Conservation (phyloP, 2,113 vertebrate species). For the Tricholaema leucomelas region DNA sequence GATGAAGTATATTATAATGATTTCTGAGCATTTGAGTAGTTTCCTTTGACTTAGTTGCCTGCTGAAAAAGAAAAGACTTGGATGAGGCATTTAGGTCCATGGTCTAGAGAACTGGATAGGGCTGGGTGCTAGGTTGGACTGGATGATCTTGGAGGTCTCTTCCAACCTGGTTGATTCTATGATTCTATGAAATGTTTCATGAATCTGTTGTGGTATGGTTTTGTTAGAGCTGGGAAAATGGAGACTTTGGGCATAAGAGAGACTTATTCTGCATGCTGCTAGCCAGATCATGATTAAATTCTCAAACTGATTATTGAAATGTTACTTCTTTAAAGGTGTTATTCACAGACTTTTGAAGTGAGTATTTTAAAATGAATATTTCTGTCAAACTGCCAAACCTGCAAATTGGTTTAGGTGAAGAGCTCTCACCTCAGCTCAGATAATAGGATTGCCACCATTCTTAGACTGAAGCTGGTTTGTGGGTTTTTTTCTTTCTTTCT, state of each 20-base stretch:
- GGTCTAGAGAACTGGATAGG: too few relatives aligned
- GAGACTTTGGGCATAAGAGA: not conserved
- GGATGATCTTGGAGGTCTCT: too few relatives aligned
- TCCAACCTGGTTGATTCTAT: too few relatives aligned
- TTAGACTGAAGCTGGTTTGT: not conserved
- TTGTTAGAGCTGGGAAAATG: not conserved
- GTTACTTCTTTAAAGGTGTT: not conserved
- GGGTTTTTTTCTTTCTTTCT: not conserved
- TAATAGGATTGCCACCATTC: not conserved
- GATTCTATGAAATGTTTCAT: not conserved
- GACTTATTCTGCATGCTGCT: not conserved
- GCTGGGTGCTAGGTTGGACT: too few relatives aligned
- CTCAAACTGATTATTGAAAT: not conserved
- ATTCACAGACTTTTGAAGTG: not conserved
- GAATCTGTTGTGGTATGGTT: not conserved
- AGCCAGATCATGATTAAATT: not conserved
- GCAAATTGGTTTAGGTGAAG: slow-evolving; percentile 5
- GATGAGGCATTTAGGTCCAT: too few relatives aligned
- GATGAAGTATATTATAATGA: not conserved
- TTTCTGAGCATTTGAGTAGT: not conserved
- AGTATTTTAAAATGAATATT: not conserved
- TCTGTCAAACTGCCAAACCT: not conserved
- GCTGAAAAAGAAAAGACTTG: too few relatives aligned
- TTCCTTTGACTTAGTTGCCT: not conserved
- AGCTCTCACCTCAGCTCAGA: not conserved